Evolutionary conservation across 2,797 vertebrate genomes (phyloP), one percentile per base, ranked within the genome.

Genomic region (Ambastaia sidthimunki): DNA sequence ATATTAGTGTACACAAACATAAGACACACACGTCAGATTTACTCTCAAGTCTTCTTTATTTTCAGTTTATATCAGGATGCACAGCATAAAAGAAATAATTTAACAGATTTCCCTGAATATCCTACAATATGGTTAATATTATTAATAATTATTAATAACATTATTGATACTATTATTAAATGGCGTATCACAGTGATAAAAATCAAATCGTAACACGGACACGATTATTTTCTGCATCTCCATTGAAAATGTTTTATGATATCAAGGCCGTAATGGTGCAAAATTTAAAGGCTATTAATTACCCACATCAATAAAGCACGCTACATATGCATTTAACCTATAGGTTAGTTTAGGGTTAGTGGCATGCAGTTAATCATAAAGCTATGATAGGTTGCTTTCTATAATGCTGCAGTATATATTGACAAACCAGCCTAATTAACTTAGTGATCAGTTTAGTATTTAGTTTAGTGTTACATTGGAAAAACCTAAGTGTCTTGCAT

Each of bases 361-460:
- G 60, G 31, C 80, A 72, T 84, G 83, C 82, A 50, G 37, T 71
- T 71, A 16, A 13, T 50, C 70, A 71, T 50, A 41, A 71, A 77
- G 47, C 6, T 10, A 10, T 77, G 31, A 54, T 69, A n/a, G 23
- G 3, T 63, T 15, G 25, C 74, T 73, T 41, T 59, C 23, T 65
- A 44, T 37, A 41, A 80, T 50, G n/a, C 37, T 60, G 54, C 41
- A 44, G 31, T 62, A 47, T 3, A 52, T 67, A 47, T 57, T 63
- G 19, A 41, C 19, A 67, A 80, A 44, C 16, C 63, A 7, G 52
- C 34, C 12, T 76, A 10, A 28, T 19, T 31, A 57, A 63, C 1
- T 9, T 28, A 66, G 41, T 6, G 19, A 21, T 47, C 11, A 21
- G 28, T 25, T 18, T 28, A 18, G 28, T 28, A n/a, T n/a, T 3